A percentile compares a stretch with the other conserved stretches of the same genome.
These are phyloP conservation scores for Alethe castanea DNA, from an alignment of 2,113 vertebrate genomes.

Conservation along the genomic window DNA sequence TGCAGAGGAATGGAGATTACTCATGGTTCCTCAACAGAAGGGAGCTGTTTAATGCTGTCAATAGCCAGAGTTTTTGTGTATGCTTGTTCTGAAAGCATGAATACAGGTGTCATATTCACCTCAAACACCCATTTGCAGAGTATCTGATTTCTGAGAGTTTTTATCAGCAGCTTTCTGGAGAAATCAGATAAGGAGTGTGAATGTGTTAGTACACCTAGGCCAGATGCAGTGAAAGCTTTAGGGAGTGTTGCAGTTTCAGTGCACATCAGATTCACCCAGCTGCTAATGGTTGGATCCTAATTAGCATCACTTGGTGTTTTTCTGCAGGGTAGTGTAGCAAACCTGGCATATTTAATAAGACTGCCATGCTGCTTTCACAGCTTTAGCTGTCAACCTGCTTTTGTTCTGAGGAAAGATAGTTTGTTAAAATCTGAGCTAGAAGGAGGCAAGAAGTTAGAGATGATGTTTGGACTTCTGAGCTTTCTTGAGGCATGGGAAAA, in stretches of 20 bases:
- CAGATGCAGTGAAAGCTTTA: neutral
- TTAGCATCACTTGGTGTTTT: neutral
- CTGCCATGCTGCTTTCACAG: neutral
- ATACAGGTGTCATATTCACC: accelerated
- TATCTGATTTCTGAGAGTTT: neutral
- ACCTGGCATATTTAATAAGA: neutral
- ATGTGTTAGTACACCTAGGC: neutral
- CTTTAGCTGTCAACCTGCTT: neutral
- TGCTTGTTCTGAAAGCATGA: neutral
- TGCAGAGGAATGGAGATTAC: neutral
- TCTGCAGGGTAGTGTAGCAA: neutral
- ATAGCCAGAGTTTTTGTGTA: neutral
- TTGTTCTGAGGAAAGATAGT: neutral
- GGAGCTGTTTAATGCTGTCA: neutral
- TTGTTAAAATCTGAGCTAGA: neutral
- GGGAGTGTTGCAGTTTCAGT: neutral
- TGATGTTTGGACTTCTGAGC: neutral
- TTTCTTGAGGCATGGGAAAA: neutral
- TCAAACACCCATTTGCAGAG: neutral
- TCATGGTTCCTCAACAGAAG: neutral
- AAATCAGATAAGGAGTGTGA: neutral
- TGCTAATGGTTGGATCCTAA: neutral
- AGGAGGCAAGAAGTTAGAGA: neutral
- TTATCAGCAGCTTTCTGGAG: neutral
- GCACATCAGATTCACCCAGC: neutral